Base-by-base conservation (phyloP, 1,140 invertebrate species). In the Drosophila subpulchrella region DNA sequence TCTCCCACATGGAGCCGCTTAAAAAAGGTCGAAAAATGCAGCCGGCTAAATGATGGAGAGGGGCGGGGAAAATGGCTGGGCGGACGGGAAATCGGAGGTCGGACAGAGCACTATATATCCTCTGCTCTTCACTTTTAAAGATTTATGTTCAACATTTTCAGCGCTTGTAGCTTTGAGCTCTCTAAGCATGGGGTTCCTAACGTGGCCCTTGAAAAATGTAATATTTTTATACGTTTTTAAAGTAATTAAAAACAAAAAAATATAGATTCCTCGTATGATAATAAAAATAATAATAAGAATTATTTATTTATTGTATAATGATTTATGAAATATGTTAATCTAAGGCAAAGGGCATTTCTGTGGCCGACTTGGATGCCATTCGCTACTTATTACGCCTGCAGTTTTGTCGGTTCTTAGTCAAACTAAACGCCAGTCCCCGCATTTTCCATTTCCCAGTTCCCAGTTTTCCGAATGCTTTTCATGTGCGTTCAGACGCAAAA, bases 401-500 rank as follows among this genome's bases (percentile, higher is more conserved):
- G 54, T 58, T 66, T 50, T 36, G 65, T 20, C 20, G 68, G 68
- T 50, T 71, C 65, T 71, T 71, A 71, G 65, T 71, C 24, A 50
- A 60, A 73, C 39, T 72, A 72, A 47, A 68, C 36, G 27, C 50
- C 67, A 20, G 44, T 11, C 30, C 15, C 41, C 34, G 34, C 41
- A 32, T 51, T 42, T 32, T 38, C 15, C 51, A 70, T 67, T 72
- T 65, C 42, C 48, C 27, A 41, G 13, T 41, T 41, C 12, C 39
- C 41, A 42, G n/a, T 73, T 73, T 73, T 60, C 54, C 68, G 59
- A 81, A 68, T 48, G 75, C 83, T 72, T 88, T 86, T 86, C 82
- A 68, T 79, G 82, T 86, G 82, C 82, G 83, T 68, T 79, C 58
- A 82, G 75, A 75, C 71, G 79, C 78, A 86, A 88, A 88, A 86